phyloP scores from a whole-genome alignment of 2,888 invertebrate species.

The Tetragnatha montana region DNA sequence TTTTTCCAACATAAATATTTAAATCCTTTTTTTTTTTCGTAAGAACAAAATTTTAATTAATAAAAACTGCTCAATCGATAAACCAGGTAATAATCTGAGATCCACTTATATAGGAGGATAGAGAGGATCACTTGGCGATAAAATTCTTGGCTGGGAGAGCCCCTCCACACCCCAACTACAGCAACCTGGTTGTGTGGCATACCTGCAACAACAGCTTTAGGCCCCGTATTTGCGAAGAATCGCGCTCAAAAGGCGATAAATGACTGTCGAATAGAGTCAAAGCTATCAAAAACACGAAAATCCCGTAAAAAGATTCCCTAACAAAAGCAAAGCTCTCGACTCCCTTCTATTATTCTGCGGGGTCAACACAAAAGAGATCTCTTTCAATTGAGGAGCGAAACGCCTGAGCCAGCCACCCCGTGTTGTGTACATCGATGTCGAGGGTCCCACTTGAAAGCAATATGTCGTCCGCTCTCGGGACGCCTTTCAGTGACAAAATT shows the following conservation, averaged over 20 bases:
- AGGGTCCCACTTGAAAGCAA: conserved; percentile 11
- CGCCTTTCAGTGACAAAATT: conserved; percentile 27
- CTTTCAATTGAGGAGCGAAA: conserved; percentile 8
- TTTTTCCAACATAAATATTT: background rate
- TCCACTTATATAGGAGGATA: too few relatives aligned
- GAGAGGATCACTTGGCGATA: too few relatives aligned
- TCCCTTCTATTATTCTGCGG: conserved; percentile 53
- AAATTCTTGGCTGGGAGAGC: conserved; percentile 13
- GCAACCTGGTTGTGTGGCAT: conserved; percentile 56
- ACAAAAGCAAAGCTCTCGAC: conserved; percentile 41
- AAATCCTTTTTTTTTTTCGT: background rate
- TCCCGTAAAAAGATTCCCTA: conserved; percentile 41
- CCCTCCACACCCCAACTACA: background rate
- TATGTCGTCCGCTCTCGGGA: background rate
- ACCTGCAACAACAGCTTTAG: conserved; percentile 23
- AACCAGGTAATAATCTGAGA: too few relatives aligned
- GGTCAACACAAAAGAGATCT: conserved; percentile 35
- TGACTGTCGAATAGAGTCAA: conserved; percentile 66
- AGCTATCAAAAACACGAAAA: conserved; percentile 67
- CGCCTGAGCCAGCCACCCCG: conserved; percentile 7
- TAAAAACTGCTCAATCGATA: background rate
- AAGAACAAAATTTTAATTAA: background rate
- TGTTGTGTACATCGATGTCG: conserved; percentile 36
- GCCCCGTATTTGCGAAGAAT: conserved; percentile 23
- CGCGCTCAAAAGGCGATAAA: conserved; percentile 67